Evolutionary conservation across 2,888 invertebrate species (phyloP).

Genomic region (Altica lythri): DNA sequence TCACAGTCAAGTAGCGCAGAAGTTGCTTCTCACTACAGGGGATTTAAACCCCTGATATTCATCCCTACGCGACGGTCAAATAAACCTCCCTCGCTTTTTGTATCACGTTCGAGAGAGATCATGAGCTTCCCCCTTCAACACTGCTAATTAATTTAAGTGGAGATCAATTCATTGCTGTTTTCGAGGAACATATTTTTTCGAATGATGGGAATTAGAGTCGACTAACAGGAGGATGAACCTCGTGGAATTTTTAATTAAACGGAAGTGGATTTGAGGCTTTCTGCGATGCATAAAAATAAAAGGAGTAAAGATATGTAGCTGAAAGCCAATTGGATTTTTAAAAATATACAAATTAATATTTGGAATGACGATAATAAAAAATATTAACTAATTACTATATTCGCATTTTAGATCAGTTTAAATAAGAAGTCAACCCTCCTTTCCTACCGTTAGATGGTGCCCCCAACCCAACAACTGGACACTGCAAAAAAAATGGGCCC

Average conservation of each 20-base stretch:
- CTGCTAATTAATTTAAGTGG: slow-evolving; percentile 45
- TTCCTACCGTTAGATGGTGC: too few species aligned
- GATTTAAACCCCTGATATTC: slow-evolving; percentile 9
- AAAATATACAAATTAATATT: too few species aligned
- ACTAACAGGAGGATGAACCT: slow-evolving; percentile 1
- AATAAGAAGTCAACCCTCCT: too few species aligned
- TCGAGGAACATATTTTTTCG: slow-evolving; percentile 17
- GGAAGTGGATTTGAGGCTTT: not conserved
- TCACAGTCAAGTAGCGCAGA: slow-evolving; percentile 7
- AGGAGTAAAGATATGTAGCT: too few species aligned
- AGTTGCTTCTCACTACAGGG: not conserved
- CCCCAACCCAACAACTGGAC: too few species aligned
- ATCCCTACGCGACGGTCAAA: slow-evolving; percentile 34
- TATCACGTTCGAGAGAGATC: slow-evolving; percentile 41
- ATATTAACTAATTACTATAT: too few species aligned
- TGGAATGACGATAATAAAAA: too few species aligned
- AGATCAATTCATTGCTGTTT: slow-evolving; percentile 33
- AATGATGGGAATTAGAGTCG: not conserved
- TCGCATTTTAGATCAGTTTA: too few species aligned
- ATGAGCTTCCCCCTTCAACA: slow-evolving; percentile 39
- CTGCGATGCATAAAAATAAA: too few species aligned
- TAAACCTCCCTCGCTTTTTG: slow-evolving; percentile 44
- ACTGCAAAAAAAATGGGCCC: too few species aligned
- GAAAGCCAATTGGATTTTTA: too few species aligned
- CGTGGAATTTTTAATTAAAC: slow-evolving; percentile 9